phyloP scores from a whole-genome alignment of 2,113 vertebrate species.

The Xiphophorus maculatus region DNA sequence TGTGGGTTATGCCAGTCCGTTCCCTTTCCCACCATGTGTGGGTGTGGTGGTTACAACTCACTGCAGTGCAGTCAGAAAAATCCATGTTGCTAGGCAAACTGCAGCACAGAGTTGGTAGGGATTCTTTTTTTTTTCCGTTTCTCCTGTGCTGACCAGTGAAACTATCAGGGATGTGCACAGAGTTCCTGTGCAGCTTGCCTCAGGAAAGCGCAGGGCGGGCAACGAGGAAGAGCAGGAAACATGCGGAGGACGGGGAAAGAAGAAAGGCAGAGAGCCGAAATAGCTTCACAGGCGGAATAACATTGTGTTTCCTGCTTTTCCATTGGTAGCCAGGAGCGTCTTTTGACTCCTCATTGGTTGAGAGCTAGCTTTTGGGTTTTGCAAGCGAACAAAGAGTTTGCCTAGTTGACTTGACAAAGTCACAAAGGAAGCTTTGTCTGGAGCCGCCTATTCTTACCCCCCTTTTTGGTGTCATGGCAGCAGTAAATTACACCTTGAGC shows the following conservation, averaged over 20 bases:
- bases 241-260: slow-evolving; percentile 34
- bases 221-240: slow-evolving; percentile 58
- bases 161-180: slow-evolving; percentile 39
- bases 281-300: slow-evolving; percentile 57
- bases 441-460: slow-evolving; percentile 17
- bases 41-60: slow-evolving; percentile 73
- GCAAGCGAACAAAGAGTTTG: slow-evolving; percentile 61
- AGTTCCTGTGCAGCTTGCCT: slow-evolving; percentile 48
- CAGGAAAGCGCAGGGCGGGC: slow-evolving; percentile 7
- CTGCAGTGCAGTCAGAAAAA: slow-evolving; percentile 72
- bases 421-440: slow-evolving; percentile 63
- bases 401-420: slow-evolving; percentile 46
- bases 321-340: slow-evolving; percentile 54
- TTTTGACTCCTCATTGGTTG: slow-evolving; percentile 55
- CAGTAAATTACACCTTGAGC: slow-evolving; percentile 55
- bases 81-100: slow-evolving; percentile 74
- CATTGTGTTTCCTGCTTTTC: slow-evolving; percentile 61
- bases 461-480: slow-evolving; percentile 15
- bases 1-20: slow-evolving; percentile 70
- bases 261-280: slow-evolving; percentile 56
- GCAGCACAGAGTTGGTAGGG: slow-evolving; percentile 51
- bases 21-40: slow-evolving; percentile 58
- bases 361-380: slow-evolving; percentile 50
- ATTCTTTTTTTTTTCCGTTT: slow-evolving; percentile 34
- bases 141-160: slow-evolving; percentile 28